phyloP scores from a whole-genome alignment of 1,140 invertebrate genomes.

The Mycetomoellerius zeteki region DNA sequence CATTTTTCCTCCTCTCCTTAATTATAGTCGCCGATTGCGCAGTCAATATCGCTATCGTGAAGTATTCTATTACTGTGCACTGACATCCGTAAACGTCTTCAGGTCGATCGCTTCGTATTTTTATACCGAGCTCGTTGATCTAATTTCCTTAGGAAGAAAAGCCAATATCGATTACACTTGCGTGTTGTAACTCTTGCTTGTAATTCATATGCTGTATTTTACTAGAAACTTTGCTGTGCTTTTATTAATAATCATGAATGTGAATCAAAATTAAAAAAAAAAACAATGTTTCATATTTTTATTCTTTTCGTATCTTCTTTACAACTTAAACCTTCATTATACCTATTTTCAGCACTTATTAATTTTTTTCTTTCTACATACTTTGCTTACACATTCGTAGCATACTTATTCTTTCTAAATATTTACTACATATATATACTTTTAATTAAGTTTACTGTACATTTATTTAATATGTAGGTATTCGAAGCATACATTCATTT shows the following conservation, averaged over 20 bases:
- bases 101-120: slow-evolving; percentile 40
- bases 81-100: slow-evolving; percentile 43
- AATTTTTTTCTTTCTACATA: neutral
- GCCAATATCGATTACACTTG: slow-evolving; percentile 44
- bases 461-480: no score
- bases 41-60: slow-evolving; percentile 16
- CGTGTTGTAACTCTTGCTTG: slow-evolving; percentile 5
- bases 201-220: slow-evolving; percentile 8
- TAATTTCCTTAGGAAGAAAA: slow-evolving; percentile 53
- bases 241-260: slow-evolving; percentile 63
- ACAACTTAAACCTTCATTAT: neutral
- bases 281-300: neutral
- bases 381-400: neutral
- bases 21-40: slow-evolving; percentile 38
- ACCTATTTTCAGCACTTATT: neutral
- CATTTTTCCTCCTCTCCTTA: slow-evolving; percentile 38
- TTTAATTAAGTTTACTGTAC: no score
- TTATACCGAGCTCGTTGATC: slow-evolving; percentile 48
- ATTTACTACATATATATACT: neutral
- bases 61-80: slow-evolving; percentile 37
- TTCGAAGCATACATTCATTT: neutral
- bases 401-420: neutral
- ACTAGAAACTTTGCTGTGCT: slow-evolving; percentile 41
- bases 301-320: neutral
- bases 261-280: slow-evolving; percentile 57